Percentiles rank a stretch among this genome's conserved stretches.
Conservation (phyloP, 2,888 invertebrate species). For the Parapristionchus giblindavisi region DNA sequence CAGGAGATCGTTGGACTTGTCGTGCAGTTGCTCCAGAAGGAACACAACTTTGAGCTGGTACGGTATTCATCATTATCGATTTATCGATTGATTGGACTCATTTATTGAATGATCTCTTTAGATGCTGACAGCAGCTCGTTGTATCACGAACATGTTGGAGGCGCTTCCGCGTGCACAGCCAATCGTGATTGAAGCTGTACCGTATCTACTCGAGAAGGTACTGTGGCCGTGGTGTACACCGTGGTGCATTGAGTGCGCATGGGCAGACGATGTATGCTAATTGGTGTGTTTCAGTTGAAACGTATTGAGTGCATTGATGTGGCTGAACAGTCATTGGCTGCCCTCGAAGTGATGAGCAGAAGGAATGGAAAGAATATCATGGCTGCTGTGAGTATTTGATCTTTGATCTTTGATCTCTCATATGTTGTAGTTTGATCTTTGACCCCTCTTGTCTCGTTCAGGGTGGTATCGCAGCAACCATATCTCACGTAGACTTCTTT, state of each 20-base stretch:
- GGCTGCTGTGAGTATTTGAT: conserved; percentile 80
- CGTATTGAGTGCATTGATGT: conserved; percentile 99
- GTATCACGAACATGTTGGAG: conserved; percentile 98
- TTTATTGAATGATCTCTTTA: conserved; percentile 66
- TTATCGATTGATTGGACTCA: background rate
- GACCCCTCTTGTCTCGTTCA: conserved; percentile 70
- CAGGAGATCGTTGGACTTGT: conserved; percentile 96
- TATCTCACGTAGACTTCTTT: conserved; percentile 97
- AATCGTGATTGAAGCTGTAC: conserved; percentile 94
- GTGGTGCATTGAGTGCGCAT: background rate
- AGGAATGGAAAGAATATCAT: conserved; percentile 95
- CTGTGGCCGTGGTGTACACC: conserved; percentile 4
- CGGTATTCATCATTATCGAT: conserved; percentile 56
- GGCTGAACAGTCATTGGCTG: conserved; percentile 96
- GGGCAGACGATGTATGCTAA: background rate
- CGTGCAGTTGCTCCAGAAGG: conserved; percentile 89
- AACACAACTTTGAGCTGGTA: conserved; percentile 97
- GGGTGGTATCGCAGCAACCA: conserved; percentile 93
- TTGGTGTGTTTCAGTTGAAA: conserved; percentile 77
- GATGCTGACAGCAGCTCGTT: conserved; percentile 99
- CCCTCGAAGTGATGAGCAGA: conserved; percentile 93
- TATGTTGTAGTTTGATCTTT: conserved; percentile 36
- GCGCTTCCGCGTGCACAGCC: conserved; percentile 91
- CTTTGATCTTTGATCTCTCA: conserved; percentile 21
- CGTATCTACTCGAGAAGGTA: conserved; percentile 89